Base-by-base conservation (phyloP, 1,140 invertebrate genomes). In the Drosophila parabipectinata region DNA sequence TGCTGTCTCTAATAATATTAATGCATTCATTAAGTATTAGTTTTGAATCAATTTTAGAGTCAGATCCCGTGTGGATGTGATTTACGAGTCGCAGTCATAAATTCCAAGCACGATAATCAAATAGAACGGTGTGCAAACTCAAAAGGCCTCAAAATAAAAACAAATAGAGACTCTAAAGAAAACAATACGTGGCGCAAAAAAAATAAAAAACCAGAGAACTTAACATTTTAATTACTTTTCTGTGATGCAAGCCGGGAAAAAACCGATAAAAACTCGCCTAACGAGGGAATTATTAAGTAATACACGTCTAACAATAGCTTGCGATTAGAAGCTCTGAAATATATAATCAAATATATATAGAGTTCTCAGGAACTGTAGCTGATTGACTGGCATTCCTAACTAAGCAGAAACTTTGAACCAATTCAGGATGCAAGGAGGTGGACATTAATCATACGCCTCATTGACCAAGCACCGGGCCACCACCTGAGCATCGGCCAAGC, bases 391-490 rank as follows among this genome's bases (percentile, higher is more conserved):
- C 57, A 52, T 24, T 28, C 45, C 60, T 57, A 56, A 62, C 60
- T 56, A 57, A 63, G 52, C 60, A 41, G 30, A 45, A 63, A 63
- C 52, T 57, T 57, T 57, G 32, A 14, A 18, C 4, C 9, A 50
- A 55, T 30, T 66, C 18, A 34, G 10, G 32, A 7, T 34, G 26
- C 48, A 39, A 3, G n/a, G 14, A 24, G 57, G 30, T 53, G 57
- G 48, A 59, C 68, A 84, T 84, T 79, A 79, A 84, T 84, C 77
- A 79, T 84, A 84, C 80, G 80, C 80, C 77, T 53, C 80, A 77
- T 84, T 84, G 80, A 72, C 55, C 80, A 77, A 37, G 68, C 58
- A 60, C 8, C n/a, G 39, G 15, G 14, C 41, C 14, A 15, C 14
- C 41, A 44, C 41, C 41, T 44, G 39, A 44, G 5, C 14, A 5